Evolutionary conservation across 2,888 invertebrate genomes (phyloP).

Genomic region (Monochamus alternatus): DNA sequence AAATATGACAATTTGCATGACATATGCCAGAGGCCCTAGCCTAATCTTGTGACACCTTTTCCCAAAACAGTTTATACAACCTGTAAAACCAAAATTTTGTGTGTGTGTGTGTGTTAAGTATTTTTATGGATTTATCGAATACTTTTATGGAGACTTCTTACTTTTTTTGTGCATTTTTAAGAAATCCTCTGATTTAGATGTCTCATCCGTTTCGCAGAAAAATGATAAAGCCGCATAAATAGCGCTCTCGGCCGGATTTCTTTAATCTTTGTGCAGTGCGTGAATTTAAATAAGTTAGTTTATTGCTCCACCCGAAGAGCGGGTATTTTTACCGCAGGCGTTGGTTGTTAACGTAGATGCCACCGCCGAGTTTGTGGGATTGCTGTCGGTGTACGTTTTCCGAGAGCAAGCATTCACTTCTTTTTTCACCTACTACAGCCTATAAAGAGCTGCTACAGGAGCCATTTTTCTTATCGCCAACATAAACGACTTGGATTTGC

Average conservation of each 20-base stretch:
- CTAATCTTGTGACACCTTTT: no score
- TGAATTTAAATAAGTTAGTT: constrained; percentile 51
- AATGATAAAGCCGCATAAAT: constrained; percentile 44
- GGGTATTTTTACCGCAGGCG: constrained; percentile 46
- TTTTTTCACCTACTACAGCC: constrained; percentile 58
- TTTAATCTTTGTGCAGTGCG: constrained; percentile 36
- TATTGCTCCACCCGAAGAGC: constrained; percentile 52
- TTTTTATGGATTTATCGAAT: no score
- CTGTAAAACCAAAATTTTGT: no score
- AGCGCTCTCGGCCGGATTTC: constrained; percentile 33
- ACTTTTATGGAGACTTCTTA: no score
- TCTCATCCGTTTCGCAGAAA: constrained; percentile 4
- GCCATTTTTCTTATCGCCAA: constrained; percentile 56
- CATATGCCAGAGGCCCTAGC: no score
- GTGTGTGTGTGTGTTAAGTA: no score
- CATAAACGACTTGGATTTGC: constrained; percentile 53
- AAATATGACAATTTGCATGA: no score
- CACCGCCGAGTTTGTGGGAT: constrained; percentile 54
- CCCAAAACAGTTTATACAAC: no score
- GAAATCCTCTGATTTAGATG: neutral
- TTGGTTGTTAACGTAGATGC: constrained; percentile 52
- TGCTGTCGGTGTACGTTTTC: constrained; percentile 55
- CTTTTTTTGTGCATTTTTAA: neutral
- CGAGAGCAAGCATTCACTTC: constrained; percentile 56
- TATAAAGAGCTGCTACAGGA: constrained; percentile 57